Evolutionary conservation across 2,888 invertebrate genomes (phyloP).

Genomic region (Pyrgus malvae): DNA sequence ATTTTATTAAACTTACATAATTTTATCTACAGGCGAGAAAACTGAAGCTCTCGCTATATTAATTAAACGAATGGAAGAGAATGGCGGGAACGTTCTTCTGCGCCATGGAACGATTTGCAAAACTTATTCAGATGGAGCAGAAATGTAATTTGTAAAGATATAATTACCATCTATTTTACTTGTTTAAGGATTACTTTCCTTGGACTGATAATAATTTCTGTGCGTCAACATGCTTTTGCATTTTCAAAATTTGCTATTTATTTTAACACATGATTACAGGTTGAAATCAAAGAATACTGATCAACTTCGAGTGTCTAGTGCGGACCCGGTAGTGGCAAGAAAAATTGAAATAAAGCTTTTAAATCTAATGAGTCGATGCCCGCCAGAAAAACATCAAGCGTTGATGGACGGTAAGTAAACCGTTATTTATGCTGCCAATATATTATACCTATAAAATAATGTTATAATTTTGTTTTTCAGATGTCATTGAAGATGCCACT

Average conservation of each 20-base stretch:
- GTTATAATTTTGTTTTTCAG: constrained; percentile 55
- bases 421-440: background rate
- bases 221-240: too few relatives aligned
- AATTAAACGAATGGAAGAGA: constrained; percentile 49
- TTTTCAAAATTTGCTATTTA: background rate
- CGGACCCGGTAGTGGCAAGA: constrained; percentile 62
- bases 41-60: constrained; percentile 55
- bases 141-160: constrained; percentile 42
- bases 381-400: constrained; percentile 43
- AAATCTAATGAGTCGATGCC: constrained; percentile 47
- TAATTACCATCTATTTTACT: background rate
- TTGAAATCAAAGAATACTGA: constrained; percentile 58
- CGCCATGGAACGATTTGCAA: constrained; percentile 64
- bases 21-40: constrained; percentile 57
- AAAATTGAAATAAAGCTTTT: constrained; percentile 66
- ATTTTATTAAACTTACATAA: too few relatives aligned
- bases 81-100: constrained; percentile 50
- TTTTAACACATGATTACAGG: constrained; percentile 38
- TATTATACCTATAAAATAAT: too few relatives aligned
- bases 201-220: too few relatives aligned
- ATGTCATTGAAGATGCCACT: constrained; percentile 61
- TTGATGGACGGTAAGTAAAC: constrained; percentile 54
- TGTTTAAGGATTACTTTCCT: too few relatives aligned
- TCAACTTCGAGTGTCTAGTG: constrained; percentile 48
- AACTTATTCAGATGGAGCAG: constrained; percentile 54